These are phyloP conservation scores for Philhelius pedissequus DNA, from an alignment of 2,888 invertebrate species.

Conservation along the genomic window DNA sequence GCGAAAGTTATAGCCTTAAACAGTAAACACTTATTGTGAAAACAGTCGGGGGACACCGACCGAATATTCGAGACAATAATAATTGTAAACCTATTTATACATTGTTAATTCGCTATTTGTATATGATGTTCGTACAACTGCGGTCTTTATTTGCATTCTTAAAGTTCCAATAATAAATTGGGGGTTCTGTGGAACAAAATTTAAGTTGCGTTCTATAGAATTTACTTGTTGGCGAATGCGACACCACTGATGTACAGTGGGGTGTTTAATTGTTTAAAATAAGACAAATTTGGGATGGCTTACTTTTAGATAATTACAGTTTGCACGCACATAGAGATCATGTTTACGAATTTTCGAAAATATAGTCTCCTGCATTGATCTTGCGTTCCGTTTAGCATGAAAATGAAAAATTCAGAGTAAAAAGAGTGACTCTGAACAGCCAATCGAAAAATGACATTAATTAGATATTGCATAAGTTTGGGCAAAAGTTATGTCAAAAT, in stretches of 20 bases:
- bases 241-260: neutral
- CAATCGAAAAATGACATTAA: too few relatives aligned
- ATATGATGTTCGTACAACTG: neutral
- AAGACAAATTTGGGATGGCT: neutral
- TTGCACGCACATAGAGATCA: too few relatives aligned
- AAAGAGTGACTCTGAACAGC: too few relatives aligned
- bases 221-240: too few relatives aligned
- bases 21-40: constrained; percentile 27
- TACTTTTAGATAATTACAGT: too few relatives aligned
- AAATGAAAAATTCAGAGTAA: too few relatives aligned
- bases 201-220: constrained; percentile 6
- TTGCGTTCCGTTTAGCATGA: too few relatives aligned
- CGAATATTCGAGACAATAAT: constrained; percentile 30
- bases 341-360: too few relatives aligned
- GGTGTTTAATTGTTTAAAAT: neutral
- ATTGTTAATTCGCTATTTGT: constrained; percentile 39
- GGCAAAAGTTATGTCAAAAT: too few relatives aligned
- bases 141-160: constrained; percentile 49
- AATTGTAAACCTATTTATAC: constrained; percentile 57
- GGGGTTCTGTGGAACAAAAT: constrained; percentile 18
- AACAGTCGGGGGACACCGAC: neutral
- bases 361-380: too few relatives aligned
- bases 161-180: constrained; percentile 25
- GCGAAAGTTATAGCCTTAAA: constrained; percentile 49
- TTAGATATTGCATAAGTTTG: too few relatives aligned